A percentile compares a stretch with the other conserved stretches of the same genome.
phyloP scores from a whole-genome alignment of 1,140 invertebrate genomes.

The Choristoneura fumiferana region DNA sequence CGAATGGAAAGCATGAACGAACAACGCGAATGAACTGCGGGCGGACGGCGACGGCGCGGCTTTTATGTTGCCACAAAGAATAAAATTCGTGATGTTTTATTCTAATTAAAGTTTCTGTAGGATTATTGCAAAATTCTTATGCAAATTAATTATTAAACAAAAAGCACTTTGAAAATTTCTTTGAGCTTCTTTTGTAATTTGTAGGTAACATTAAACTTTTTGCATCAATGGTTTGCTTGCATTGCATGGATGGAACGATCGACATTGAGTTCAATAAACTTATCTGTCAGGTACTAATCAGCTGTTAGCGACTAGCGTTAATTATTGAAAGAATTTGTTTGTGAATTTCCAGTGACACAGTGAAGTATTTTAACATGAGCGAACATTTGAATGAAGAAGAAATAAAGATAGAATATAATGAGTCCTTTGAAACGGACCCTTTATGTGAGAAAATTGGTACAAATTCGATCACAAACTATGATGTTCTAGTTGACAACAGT shows the following conservation, averaged over 20 bases:
- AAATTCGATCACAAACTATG: not conserved
- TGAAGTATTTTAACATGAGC: no score
- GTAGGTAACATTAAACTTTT: no score
- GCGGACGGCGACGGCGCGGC: slow-evolving; percentile 37
- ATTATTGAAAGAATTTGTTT: not conserved
- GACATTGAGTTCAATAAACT: not conserved
- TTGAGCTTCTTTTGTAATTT: no score
- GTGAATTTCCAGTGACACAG: not conserved
- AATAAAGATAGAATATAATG: slow-evolving; percentile 50
- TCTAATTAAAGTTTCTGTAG: no score
- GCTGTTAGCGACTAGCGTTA: not conserved
- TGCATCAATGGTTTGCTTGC: no score
- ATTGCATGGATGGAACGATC: not conserved
- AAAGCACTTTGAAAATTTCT: no score
- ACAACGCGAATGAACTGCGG: slow-evolving; percentile 48
- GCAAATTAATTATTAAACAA: no score
- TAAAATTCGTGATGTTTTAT: no score
- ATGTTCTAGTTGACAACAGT: not conserved
- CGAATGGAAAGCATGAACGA: slow-evolving; percentile 47
- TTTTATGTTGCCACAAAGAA: slow-evolving; percentile 23
- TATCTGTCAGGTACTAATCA: not conserved
- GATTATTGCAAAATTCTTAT: no score
- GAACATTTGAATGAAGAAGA: slow-evolving; percentile 28
- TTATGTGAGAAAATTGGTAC: slow-evolving; percentile 22
- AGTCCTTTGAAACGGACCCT: slow-evolving; percentile 31